A percentile compares a stretch with the other conserved stretches of the same genome.
These are phyloP conservation scores for Hirtodrosophila histrioides DNA, from an alignment of 2,888 invertebrate genomes.

Conservation along the genomic window DNA sequence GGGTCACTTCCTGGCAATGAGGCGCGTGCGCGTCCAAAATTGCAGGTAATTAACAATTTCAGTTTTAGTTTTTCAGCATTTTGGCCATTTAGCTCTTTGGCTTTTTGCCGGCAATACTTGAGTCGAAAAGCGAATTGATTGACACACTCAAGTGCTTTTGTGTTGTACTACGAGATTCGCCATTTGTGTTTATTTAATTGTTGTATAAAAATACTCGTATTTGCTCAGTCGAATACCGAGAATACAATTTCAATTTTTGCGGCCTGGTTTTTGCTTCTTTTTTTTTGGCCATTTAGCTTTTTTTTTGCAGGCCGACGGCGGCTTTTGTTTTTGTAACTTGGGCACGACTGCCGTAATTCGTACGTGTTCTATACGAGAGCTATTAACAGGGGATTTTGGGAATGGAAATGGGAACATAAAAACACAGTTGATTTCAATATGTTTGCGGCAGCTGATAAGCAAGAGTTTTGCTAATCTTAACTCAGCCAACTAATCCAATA, in stretches of 20 bases:
- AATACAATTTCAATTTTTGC: conserved; percentile 37
- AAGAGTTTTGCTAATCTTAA: conserved; percentile 23
- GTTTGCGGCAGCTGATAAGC: conserved; percentile 49
- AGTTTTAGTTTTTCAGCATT: conserved; percentile 19
- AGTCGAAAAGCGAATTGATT: conserved; percentile 43
- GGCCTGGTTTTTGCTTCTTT: neutral
- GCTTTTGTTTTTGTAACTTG: conserved; percentile 37
- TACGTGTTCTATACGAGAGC: conserved; percentile 56
- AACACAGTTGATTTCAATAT: conserved; percentile 48
- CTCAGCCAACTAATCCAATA: conserved; percentile 1
- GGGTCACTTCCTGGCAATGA: conserved; percentile 60
- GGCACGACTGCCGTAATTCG: conserved; percentile 42
- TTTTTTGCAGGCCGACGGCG: conserved; percentile 24
- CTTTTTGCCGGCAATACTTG: conserved; percentile 39
- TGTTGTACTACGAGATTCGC: conserved; percentile 37
- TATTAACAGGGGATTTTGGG: conserved; percentile 24
- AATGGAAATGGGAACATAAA: conserved; percentile 24
- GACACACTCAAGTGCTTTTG: conserved; percentile 54
- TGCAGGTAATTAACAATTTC: conserved; percentile 65
- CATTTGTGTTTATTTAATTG: conserved; percentile 69
- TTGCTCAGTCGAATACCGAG: conserved; percentile 42
- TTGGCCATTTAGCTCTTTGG: conserved; percentile 10
- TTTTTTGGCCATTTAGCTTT: conserved; percentile 10
- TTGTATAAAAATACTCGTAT: conserved; percentile 47
- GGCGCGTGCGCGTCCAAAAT: conserved; percentile 64